phyloP scores from a whole-genome alignment of 2,113 vertebrate genomes.

The Acinonyx jubatus region DNA sequence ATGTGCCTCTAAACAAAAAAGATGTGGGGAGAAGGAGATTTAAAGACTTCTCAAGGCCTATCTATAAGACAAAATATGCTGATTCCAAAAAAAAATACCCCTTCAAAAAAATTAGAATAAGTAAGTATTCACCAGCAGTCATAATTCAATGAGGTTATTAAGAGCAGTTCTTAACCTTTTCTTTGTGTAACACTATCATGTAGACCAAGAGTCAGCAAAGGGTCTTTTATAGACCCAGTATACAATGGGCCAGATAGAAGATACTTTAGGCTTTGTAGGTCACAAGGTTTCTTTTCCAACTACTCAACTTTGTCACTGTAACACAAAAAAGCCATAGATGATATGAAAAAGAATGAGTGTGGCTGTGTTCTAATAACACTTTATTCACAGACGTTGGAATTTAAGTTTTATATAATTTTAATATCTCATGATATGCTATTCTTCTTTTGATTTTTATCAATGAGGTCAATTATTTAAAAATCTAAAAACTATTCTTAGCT shows the following conservation, averaged over 20 bases:
- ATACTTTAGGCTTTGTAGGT: neutral
- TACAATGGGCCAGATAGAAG: neutral
- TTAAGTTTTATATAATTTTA: conserved; percentile 17
- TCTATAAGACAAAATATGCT: neutral
- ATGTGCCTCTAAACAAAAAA: neutral
- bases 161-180: neutral
- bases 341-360: neutral
- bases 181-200: neutral
- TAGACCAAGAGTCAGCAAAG: neutral
- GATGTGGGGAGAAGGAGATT: neutral
- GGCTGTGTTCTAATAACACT: neutral
- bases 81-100: neutral
- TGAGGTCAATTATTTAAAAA: neutral
- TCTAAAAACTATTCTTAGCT: neutral
- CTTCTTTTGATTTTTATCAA: neutral
- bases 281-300: neutral
- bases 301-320: neutral
- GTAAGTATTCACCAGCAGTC: neutral
- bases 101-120: neutral
- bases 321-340: neutral
- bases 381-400: neutral
- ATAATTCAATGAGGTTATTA: neutral
- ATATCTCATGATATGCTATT: neutral
- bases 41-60: neutral
- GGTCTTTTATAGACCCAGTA: no score